Percentiles rank a stretch among this genome's conserved stretches.
phyloP scores from a whole-genome alignment of 2,113 vertebrate species.

The Tetrax tetrax region DNA sequence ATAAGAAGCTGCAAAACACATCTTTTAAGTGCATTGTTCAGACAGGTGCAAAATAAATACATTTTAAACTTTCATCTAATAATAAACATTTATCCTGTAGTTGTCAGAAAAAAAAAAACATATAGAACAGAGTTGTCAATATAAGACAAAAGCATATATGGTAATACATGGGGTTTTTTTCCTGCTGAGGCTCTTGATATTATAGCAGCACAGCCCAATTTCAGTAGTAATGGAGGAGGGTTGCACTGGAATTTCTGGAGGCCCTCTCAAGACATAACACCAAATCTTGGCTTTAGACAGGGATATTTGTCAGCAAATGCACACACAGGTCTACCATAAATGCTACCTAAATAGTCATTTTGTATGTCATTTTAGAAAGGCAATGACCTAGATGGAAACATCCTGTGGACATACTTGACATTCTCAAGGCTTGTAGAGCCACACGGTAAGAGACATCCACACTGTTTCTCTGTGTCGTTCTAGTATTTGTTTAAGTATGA shows the following conservation, averaged over 20 bases:
- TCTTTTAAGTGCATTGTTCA: background rate
- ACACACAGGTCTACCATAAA: background rate
- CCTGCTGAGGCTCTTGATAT: slow-evolving; percentile 30
- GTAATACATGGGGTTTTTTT: background rate
- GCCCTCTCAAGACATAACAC: background rate
- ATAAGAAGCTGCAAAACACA: background rate
- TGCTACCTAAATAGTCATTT: background rate
- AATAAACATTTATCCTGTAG: background rate
- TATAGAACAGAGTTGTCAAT: background rate
- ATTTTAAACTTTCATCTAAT: background rate
- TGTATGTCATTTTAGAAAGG: background rate
- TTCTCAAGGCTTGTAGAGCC: background rate
- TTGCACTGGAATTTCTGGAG: background rate
- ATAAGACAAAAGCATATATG: background rate
- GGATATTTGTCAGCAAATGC: background rate
- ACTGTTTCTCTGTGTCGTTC: background rate
- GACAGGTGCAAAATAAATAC: background rate
- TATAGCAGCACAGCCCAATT: background rate
- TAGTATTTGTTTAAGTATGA: background rate
- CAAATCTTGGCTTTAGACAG: background rate
- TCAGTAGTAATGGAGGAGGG: background rate
- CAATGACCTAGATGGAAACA: background rate
- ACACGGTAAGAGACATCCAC: background rate
- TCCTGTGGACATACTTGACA: background rate
- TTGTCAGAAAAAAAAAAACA: background rate